Conservation (phyloP, 1,140 invertebrate species). For the Drosophila lowei region DNA sequence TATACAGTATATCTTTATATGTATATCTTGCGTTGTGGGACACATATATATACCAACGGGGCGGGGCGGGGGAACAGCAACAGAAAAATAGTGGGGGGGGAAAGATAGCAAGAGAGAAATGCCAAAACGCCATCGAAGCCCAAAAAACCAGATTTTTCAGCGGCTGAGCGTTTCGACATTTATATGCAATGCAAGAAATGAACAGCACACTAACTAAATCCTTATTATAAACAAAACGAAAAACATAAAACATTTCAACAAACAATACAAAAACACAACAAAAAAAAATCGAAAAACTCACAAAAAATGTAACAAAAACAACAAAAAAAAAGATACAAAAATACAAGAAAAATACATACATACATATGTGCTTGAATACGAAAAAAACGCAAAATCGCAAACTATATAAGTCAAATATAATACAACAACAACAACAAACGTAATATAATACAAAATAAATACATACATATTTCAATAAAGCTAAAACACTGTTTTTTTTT, state of each 20-base stretch:
- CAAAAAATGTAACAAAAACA: slow-evolving; percentile 60
- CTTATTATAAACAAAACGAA: slow-evolving; percentile 57
- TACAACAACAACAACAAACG: slow-evolving; percentile 53
- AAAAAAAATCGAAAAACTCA: slow-evolving; percentile 67
- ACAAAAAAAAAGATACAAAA: slow-evolving; percentile 61
- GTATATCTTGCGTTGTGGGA: neutral
- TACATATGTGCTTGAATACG: slow-evolving; percentile 75
- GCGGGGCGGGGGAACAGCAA: slow-evolving; percentile 27
- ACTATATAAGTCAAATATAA: slow-evolving; percentile 82
- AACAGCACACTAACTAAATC: slow-evolving; percentile 73
- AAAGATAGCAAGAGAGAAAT: slow-evolving; percentile 13
- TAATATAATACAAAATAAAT: slow-evolving; percentile 59
- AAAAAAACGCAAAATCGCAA: slow-evolving; percentile 66
- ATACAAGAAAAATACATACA: slow-evolving; percentile 33
- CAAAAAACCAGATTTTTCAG: slow-evolving; percentile 28
- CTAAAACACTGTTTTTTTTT: slow-evolving; percentile 21
- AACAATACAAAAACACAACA: slow-evolving; percentile 53
- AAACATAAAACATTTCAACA: slow-evolving; percentile 68
- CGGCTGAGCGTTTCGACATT: slow-evolving; percentile 50
- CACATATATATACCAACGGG: slow-evolving; percentile 1
- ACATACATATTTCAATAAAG: slow-evolving; percentile 82
- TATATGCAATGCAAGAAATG: slow-evolving; percentile 66
- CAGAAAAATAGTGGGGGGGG: neutral
- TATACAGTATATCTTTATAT: slow-evolving; percentile 28
- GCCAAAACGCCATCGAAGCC: slow-evolving; percentile 41